Base-by-base conservation (phyloP, 37 sponge, comb jelly and placozoan genomes). In the Bolinopsis microptera region DNA sequence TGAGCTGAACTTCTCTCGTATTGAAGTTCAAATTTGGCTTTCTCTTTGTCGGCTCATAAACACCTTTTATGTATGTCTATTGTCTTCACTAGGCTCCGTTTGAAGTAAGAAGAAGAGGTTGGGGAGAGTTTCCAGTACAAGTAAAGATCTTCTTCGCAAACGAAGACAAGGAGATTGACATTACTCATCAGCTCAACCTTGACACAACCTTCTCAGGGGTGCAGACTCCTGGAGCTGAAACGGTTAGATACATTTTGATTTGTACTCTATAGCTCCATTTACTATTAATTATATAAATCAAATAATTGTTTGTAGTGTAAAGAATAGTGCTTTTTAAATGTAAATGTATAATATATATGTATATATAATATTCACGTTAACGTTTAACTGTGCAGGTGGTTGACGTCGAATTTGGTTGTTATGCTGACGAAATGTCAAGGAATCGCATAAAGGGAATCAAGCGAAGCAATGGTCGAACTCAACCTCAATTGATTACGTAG, bases 61-160 rank as follows among this genome's bases (percentile, higher is more conserved):
- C n/a, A n/a, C n/a, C n/a, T n/a, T n/a, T n/a, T n/a, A n/a, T n/a
- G n/a, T n/a, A n/a, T n/a, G n/a, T n/a, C 68, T 21, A 61, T 18
- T 72, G 13, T 80, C 83, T 38, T 31, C 40, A 13, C 61, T 34
- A 86, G 90, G 90, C 90, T 40, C 90, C 90, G 27, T 86, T 86
- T 86, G 90, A 86, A 41, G 90, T 86, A 24, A 39, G 90, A 86
- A 86, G 90, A 48, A 1, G 90, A 3, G 90, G 90, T 23, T 86
- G 90, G 90, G 90, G 90, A 28, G 90, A 86, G 90, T 86, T 86
- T 41, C 90, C 90, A 36, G 90, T 86, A 0, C 32, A 86, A 41
- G 61, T 86, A 34, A 86, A 86, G 61, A 22, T 86, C 3, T 40
- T 28, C 16, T 39, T 86, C 30, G 35, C 26, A 3, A 39, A 86